These are phyloP conservation scores for Trichosurus vulpecula DNA, from an alignment of 2,797 vertebrate species.

Conservation along the genomic window DNA sequence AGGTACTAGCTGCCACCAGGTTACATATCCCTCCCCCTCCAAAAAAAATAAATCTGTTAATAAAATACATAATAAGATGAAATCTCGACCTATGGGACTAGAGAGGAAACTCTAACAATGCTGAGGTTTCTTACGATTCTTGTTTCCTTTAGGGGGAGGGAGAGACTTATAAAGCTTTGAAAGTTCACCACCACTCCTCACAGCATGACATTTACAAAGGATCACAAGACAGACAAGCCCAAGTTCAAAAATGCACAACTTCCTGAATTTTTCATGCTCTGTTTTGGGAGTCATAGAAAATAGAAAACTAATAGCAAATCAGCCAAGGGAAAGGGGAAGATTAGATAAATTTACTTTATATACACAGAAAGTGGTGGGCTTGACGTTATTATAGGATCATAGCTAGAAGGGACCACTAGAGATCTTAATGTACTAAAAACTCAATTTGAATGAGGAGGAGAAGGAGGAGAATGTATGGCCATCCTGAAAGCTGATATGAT, in stretches of 20 bases:
- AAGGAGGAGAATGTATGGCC: neutral
- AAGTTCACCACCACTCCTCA: neutral
- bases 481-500: neutral
- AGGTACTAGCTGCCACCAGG: neutral
- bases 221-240: neutral
- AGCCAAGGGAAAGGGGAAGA: neutral
- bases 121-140: accelerated
- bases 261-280: neutral
- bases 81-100: neutral
- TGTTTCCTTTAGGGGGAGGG: neutral
- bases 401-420: neutral
- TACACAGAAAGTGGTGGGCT: neutral
- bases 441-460: neutral
- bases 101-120: accelerated
- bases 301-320: neutral
- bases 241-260: neutral
- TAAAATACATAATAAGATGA: accelerated
- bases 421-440: neutral
- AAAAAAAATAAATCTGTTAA: neutral
- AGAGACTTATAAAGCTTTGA: neutral
- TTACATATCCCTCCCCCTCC: accelerated
- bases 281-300: neutral
- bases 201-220: neutral
- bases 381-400: neutral
- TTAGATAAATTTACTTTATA: neutral